Base-by-base conservation (phyloP, 2,888 invertebrate genomes). In the Cataglyphis cursor region DNA sequence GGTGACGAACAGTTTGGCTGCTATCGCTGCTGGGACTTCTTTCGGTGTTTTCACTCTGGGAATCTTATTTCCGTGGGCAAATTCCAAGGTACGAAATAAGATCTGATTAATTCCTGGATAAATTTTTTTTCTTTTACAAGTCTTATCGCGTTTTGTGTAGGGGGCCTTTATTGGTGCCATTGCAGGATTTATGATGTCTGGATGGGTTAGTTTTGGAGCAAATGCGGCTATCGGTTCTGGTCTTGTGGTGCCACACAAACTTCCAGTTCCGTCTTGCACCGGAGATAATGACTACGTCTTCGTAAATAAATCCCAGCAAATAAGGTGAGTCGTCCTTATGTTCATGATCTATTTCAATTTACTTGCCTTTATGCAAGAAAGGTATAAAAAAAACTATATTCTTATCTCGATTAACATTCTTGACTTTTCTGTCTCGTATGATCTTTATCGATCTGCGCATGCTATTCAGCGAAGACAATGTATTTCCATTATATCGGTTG, bases 31-130 rank as follows among this genome's bases (percentile, higher is more conserved):
- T 0, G 97, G 98, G 59, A 97, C 98, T 9, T 97, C 98, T 0
- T 97, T 98, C 90, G 98, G 98, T 0, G 96, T 98, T 12, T 98
- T 98, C 93, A 97, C 97, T 0, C 95, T 98, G 31, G 98, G 98
- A 84, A 97, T 98, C 97, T 95, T 97, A 87, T 96, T 97, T 92
- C 98, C 98, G 62, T 98, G 97, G 97, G 96, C 97, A 78, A 98
- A 97, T 82, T 96, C 96, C 0, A 95, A 96, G 91, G 97, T 97
- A 70, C 96, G 28, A 48, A 35, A 54, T n/a, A 15, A 76, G 41
- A 28, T 68, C n/a, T 51, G 8, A 68, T 74, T 35, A 44, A 74
- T 24, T 70, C 10, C 31, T n/a, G 18, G 18, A 41, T n/a, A 15
- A 10, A 41, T 31, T 51, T 62, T 51, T 66, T 35, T 35, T 48